A percentile compares a stretch with the other conserved stretches of the same genome.
Conservation (phyloP, 2,113 vertebrate species). For the Narcine bancroftii region DNA sequence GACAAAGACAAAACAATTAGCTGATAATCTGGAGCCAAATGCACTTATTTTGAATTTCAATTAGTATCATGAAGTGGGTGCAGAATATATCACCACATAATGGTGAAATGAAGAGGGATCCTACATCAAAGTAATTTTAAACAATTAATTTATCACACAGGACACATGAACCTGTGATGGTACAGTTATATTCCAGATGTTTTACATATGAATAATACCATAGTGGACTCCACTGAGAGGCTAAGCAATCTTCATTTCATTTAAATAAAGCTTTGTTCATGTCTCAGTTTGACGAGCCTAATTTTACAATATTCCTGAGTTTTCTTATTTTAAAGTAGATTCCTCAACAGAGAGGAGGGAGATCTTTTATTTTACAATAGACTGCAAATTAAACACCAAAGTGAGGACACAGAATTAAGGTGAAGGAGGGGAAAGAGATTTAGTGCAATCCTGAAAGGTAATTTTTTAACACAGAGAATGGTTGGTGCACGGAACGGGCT, state of each 20-base stretch:
- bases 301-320: neutral
- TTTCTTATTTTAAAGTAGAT: neutral
- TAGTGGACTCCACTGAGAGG: neutral
- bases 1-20: neutral
- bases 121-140: neutral
- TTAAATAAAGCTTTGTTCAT: neutral
- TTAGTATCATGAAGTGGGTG: neutral
- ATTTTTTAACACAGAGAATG: too few relatives aligned
- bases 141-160: constrained; percentile 8
- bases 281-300: neutral
- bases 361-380: neutral
- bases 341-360: too few relatives aligned
- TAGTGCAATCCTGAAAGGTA: too few relatives aligned
- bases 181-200: neutral
- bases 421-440: too few relatives aligned
- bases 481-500: too few relatives aligned
- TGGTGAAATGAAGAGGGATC: neutral
- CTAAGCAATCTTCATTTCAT: neutral
- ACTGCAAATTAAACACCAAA: neutral
- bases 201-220: constrained; percentile 19
- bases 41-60: neutral
- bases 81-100: neutral
- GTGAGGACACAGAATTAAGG: too few relatives aligned
- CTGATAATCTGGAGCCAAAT: neutral
- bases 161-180: neutral